These are phyloP conservation scores for Tamandua tetradactyla DNA, from an alignment of 2,797 vertebrate species.

Conservation along the genomic window DNA sequence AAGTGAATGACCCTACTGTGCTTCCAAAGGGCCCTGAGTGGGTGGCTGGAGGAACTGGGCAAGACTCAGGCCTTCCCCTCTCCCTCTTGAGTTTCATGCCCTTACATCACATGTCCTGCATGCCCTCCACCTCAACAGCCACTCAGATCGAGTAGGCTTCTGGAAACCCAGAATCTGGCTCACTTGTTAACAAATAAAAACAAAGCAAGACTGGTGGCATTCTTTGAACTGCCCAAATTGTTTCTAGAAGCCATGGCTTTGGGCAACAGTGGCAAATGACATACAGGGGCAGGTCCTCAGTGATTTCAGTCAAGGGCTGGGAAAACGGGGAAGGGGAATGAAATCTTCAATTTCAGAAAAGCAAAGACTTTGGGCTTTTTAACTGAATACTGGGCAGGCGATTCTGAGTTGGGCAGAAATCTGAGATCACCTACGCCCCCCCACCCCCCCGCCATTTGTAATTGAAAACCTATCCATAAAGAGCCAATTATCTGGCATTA, in stretches of 20 bases:
- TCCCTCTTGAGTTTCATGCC: background rate
- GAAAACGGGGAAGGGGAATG: background rate
- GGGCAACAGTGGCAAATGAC: background rate
- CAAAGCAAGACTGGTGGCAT: background rate
- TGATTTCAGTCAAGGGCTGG: background rate
- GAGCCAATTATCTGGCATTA: slow-evolving; percentile 57
- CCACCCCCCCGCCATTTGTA: slow-evolving; percentile 54
- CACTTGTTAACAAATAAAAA: background rate
- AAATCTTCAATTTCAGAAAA: slow-evolving; percentile 30
- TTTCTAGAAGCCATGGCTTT: background rate
- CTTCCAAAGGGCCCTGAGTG: background rate
- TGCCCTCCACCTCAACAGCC: background rate
- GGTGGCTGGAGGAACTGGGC: background rate
- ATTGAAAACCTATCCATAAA: slow-evolving; percentile 64
- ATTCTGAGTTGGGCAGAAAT: slow-evolving; percentile 43
- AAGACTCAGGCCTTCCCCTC: background rate
- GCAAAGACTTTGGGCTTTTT: slow-evolving; percentile 24
- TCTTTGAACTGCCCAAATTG: background rate
- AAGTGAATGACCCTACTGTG: background rate
- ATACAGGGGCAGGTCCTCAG: background rate
- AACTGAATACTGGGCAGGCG: background rate
- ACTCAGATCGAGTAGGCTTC: background rate
- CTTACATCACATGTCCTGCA: background rate
- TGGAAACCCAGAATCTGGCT: background rate
- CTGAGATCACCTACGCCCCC: slow-evolving; percentile 60